Evolutionary conservation across 1,140 invertebrate species (phyloP), one percentile per base, ranked within the genome.

Genomic region (Dermatophagoides farinae): DNA sequence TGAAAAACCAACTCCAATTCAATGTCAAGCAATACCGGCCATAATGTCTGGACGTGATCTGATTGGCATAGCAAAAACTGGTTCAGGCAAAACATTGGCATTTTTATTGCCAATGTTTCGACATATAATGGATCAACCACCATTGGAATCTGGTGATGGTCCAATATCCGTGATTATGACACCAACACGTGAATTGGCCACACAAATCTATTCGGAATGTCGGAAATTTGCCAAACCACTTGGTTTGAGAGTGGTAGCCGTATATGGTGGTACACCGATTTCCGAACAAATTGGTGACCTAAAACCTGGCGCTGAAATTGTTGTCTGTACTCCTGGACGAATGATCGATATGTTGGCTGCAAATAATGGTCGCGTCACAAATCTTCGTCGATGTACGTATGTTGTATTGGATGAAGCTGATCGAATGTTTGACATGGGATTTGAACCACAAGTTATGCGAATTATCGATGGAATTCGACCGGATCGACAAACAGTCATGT

Each of bases 331-430:
- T 0, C 95, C 96, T 0, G 96, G 96, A 0, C 78, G 96, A 64
- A 98, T 99, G 95, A 99, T 99, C 68, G 96, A 99, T 71, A 97
- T 99, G 92, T 72, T 99, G 55, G 89, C 92, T 0, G 95, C 93
- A 6, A 99, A 99, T 71, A 89, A 84, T 60, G 95, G 92, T 76
- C 79, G 89, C 63, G 95, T 98, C 0, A 99, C 96, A 0, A 99
- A 99, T 77, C 74, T 98, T 41, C 76, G 86, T 25, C 74, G 96
- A 40, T 89, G 93, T 37, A 98, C 93, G 0, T 99, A 97, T 71
- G 81, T 97, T 39, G 95, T 99, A 0, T 72, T 99, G 1, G 96
- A 99, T 73, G 96, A 99, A 74, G 96, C 96, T 1, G 96, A 99
- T 73, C 76, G 96, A 40, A 98, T 98, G 95, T 99, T 99, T 70